Evolutionary conservation across 2,888 invertebrate genomes (phyloP).

Genomic region (Empis stercorea): DNA sequence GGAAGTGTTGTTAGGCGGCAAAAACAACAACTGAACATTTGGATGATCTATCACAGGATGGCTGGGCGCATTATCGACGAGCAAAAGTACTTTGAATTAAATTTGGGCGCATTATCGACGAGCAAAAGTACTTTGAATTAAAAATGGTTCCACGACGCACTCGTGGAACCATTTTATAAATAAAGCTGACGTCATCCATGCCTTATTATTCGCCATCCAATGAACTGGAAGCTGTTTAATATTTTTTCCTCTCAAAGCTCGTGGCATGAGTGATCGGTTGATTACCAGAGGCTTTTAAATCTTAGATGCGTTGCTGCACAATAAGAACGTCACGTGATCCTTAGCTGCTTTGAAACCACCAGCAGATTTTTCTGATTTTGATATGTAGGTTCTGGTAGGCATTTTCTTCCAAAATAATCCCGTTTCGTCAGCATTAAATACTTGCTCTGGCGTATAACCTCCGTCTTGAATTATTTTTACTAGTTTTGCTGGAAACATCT

Average conservation of each 20-base stretch:
- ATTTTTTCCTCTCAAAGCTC: conserved; percentile 16
- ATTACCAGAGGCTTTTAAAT: conserved; percentile 19
- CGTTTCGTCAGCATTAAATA: conserved; percentile 17
- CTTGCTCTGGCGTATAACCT: conserved; percentile 14
- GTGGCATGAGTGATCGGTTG: conserved; percentile 15
- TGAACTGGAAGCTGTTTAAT: conserved; percentile 17
- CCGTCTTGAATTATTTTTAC: conserved; percentile 13
- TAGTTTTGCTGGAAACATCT: conserved; percentile 5
- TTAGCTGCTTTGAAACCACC: conserved; percentile 16
- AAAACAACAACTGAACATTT: conserved; percentile 16
- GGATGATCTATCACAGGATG: conserved; percentile 16
- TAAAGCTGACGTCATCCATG: conserved; percentile 14
- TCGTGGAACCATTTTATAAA: conserved; percentile 11
- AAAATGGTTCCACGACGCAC: no score
- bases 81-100: conserved; percentile 15
- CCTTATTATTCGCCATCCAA: conserved; percentile 19
- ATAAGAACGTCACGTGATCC: conserved; percentile 18
- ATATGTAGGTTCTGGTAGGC: conserved; percentile 22
- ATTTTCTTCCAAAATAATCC: conserved; percentile 23
- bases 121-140: no score
- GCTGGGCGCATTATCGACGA: conserved; percentile 16
- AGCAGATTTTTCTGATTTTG: conserved; percentile 5
- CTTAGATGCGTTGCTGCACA: conserved; percentile 18
- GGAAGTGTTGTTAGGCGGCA: conserved; percentile 21
- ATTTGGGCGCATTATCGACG: conserved; percentile 10